Conservation (phyloP, 2,888 invertebrate genomes). For the Dryococelus australis region DNA sequence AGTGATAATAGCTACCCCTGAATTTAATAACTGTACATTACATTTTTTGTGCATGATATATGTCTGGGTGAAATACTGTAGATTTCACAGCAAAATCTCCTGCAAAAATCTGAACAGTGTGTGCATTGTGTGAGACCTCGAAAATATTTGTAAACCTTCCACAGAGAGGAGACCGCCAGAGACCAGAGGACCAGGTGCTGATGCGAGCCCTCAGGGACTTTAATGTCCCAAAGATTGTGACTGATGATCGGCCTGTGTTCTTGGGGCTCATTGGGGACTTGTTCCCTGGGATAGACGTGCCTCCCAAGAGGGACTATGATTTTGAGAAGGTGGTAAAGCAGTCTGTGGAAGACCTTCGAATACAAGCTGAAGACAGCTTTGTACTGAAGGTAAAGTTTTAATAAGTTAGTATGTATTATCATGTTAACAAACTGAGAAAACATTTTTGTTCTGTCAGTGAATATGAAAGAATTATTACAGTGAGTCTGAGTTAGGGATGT, state of each 20-base stretch:
- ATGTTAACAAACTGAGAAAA: no score
- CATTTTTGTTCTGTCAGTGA: no score
- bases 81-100: no score
- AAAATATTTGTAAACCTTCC: conserved; percentile 30
- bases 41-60: no score
- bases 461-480: no score
- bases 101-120: no score
- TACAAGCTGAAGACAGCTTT: conserved; percentile 92
- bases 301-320: conserved; percentile 82
- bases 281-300: conserved; percentile 91
- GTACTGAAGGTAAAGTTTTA: conserved; percentile 72
- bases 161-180: conserved; percentile 73
- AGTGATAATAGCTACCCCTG: no score
- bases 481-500: no score
- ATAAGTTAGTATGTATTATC: no score
- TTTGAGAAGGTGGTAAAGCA: conserved; percentile 82
- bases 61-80: no score
- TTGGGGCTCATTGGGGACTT: conserved; percentile 95
- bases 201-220: conserved; percentile 95
- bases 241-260: conserved; percentile 90
- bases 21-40: no score
- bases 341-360: conserved; percentile 80
- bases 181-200: conserved; percentile 91
- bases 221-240: conserved; percentile 93
- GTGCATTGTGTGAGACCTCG: no score